phyloP scores from a whole-genome alignment of 2,113 vertebrate species.

The Ctenodactylus gundi region DNA sequence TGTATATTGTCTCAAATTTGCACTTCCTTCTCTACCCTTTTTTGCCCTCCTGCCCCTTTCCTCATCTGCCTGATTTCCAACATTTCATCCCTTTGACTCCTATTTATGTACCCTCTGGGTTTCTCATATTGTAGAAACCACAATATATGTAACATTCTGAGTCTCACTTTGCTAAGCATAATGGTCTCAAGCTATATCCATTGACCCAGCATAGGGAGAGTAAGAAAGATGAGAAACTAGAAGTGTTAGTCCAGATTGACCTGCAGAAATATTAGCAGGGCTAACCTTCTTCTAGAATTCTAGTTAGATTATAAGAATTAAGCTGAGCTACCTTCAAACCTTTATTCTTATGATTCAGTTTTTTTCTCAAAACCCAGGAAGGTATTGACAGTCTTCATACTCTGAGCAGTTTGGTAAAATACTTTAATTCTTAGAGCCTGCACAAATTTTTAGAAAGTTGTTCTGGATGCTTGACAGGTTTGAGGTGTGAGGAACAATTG shows the following conservation, averaged over 20 bases:
- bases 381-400: neutral
- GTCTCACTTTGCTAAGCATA: too few relatives aligned
- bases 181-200: too few relatives aligned
- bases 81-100: too few relatives aligned
- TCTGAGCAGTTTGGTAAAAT: neutral
- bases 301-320: neutral
- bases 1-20: neutral
- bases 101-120: too few relatives aligned
- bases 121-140: too few relatives aligned
- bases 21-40: neutral
- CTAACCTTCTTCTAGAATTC: neutral
- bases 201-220: too few relatives aligned
- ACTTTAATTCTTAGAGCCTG: neutral
- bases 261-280: neutral
- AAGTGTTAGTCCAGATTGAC: neutral
- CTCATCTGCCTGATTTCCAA: too few relatives aligned
- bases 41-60: too few relatives aligned
- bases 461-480: neutral
- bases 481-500: neutral
- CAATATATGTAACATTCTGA: too few relatives aligned
- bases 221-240: neutral
- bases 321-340: neutral
- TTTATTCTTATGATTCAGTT: neutral
- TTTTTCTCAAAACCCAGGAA: neutral
- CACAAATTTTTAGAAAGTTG: neutral